These are phyloP conservation scores for Falco columbarius DNA, from an alignment of 2,797 vertebrate genomes.

Conservation along the genomic window DNA sequence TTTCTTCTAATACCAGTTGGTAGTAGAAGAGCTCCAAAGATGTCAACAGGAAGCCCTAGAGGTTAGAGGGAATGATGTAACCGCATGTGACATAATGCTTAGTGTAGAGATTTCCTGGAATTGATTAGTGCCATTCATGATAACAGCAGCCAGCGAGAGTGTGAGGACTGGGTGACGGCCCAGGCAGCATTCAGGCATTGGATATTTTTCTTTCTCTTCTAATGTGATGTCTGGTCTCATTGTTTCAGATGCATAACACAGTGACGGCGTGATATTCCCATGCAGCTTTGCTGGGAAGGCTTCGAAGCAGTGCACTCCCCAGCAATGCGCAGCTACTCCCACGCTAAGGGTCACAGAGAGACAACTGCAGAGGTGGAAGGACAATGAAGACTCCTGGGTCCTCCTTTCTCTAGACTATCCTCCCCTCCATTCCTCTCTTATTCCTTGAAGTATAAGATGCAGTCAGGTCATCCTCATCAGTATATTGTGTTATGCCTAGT, in stretches of 20 bases:
- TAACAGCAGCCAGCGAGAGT: slow-evolving; percentile 39
- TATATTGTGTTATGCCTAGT: neutral
- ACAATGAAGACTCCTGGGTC: rapidly evolving
- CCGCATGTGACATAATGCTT: slow-evolving; percentile 47
- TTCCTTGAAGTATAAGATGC: neutral
- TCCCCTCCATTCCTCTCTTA: neutral
- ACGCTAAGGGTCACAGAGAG: neutral
- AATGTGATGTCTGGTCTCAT: neutral
- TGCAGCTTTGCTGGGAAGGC: neutral
- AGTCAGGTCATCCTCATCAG: neutral
- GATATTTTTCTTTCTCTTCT: slow-evolving; percentile 21
- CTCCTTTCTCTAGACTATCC: neutral
- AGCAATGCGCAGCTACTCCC: neutral
- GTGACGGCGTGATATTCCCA: neutral
- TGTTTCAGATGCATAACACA: neutral
- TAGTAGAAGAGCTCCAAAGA: slow-evolving; percentile 41
- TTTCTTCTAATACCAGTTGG: slow-evolving; percentile 33
- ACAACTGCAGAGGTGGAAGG: neutral
- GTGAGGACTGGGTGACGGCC: slow-evolving; percentile 51
- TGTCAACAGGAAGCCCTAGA: slow-evolving; percentile 64
- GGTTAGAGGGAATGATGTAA: slow-evolving; percentile 61
- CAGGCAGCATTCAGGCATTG: slow-evolving; percentile 1
- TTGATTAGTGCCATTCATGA: slow-evolving; percentile 48
- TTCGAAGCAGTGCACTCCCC: neutral
- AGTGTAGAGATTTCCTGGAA: slow-evolving; percentile 61